Conservation (phyloP, 1,140 invertebrate genomes). For the Acromyrmex echinatior region DNA sequence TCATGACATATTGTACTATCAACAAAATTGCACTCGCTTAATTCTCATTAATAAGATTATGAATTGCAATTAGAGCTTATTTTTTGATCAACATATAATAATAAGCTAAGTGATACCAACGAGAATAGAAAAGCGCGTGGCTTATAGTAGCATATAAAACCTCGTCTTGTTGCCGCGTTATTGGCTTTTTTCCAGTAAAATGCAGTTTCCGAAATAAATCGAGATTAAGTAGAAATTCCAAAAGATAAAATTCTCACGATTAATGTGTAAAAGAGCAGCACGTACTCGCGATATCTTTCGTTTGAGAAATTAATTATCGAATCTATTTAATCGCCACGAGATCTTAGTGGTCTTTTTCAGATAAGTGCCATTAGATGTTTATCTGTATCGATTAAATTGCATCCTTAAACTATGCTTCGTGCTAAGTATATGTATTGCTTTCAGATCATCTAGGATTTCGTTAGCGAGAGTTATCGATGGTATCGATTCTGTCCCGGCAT, state of each 20-base stretch:
- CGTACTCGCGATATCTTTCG: not conserved
- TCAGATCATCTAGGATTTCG: conserved; percentile 12
- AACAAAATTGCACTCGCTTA: not conserved
- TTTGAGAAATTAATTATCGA: conserved; percentile 7
- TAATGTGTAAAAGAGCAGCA: not conserved
- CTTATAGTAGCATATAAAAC: not conserved
- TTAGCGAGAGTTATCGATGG: not conserved
- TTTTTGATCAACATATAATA: not conserved
- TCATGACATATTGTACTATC: conserved; percentile 37
- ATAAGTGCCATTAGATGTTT: not conserved
- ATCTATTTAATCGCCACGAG: not conserved
- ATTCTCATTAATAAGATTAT: conserved; percentile 50
- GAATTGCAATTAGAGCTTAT: conserved; percentile 25
- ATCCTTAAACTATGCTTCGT: not conserved
- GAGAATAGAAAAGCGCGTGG: not conserved
- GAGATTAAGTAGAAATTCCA: no score
- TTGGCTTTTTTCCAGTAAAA: not conserved
- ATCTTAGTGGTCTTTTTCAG: not conserved
- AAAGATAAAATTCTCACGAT: not conserved
- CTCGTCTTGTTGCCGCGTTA: conserved; percentile 5
- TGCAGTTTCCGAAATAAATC: conserved; percentile 5
- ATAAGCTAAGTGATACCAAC: not conserved
- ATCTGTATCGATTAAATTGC: conserved; percentile 8
- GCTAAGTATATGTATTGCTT: conserved; percentile 14
- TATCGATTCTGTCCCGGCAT: conserved; percentile 3